phyloP scores from a whole-genome alignment of 2,797 vertebrate genomes.

The Chiloscyllium punctatum region DNA sequence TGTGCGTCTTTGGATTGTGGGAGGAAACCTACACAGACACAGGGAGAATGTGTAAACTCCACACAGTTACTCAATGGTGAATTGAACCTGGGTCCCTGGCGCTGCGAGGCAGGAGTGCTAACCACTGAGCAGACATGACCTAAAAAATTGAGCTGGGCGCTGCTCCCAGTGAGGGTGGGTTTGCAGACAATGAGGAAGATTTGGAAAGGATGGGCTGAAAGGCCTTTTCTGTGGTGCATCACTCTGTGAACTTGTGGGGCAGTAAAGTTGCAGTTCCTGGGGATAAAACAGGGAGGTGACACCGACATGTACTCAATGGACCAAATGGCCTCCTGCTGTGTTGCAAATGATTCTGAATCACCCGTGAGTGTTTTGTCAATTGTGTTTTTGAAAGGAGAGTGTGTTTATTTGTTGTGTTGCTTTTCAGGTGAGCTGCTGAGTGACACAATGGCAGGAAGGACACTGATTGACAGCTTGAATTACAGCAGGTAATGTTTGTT shows the following conservation, averaged over 20 bases:
- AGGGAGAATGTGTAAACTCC: too few species aligned
- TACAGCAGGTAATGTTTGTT: conserved; percentile 73
- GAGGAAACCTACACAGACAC: too few species aligned
- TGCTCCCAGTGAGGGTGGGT: not conserved
- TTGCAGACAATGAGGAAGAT: not conserved
- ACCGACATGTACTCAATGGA: not conserved
- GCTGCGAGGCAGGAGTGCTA: too few species aligned
- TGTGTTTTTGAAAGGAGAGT: not conserved
- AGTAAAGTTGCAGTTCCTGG: not conserved
- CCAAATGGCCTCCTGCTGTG: not conserved
- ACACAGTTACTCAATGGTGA: too few species aligned
- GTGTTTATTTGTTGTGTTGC: conserved; percentile 22
- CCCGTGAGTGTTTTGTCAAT: not conserved
- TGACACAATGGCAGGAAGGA: conserved; percentile 62
- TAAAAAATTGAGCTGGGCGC: not conserved
- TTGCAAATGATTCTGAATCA: not conserved
- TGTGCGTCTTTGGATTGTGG: too few species aligned
- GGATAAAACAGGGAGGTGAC: not conserved
- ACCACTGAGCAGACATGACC: too few species aligned
- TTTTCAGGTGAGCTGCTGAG: conserved; percentile 67
- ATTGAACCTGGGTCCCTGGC: too few species aligned
- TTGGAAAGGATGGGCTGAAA: not conserved
- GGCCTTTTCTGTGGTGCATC: too few species aligned
- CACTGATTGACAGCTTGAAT: conserved; percentile 72
- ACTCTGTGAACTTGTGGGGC: too few species aligned